phyloP scores from a whole-genome alignment of 2,113 vertebrate species.

The Salvelinus namaycush region DNA sequence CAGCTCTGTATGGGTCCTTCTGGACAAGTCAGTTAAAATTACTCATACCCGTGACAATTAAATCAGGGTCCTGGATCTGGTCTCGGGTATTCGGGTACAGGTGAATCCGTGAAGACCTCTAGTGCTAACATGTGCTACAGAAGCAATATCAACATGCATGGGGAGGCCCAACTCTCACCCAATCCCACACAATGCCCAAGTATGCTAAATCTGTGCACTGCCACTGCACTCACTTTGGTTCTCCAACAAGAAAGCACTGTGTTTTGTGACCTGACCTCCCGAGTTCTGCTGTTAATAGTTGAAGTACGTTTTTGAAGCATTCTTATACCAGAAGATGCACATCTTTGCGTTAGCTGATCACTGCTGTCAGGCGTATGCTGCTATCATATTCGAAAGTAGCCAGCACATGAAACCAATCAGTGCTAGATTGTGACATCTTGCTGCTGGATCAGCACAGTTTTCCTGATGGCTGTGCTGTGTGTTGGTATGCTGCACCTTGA shows the following conservation, averaged over 20 bases:
- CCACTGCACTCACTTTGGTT: constrained; percentile 38
- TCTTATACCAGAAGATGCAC: constrained; percentile 6
- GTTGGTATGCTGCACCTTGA: constrained; percentile 49
- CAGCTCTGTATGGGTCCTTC: no score
- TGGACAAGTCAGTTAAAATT: no score
- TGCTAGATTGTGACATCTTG: constrained; percentile 38
- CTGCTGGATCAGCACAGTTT: constrained; percentile 32
- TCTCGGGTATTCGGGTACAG: no score
- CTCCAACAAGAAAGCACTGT: constrained; percentile 52
- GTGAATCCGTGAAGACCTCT: no score
- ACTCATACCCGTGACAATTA: no score
- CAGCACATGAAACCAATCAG: constrained; percentile 43
- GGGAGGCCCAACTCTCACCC: constrained; percentile 45
- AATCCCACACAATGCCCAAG: constrained; percentile 48
- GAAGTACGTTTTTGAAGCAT: not conserved
- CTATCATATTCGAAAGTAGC: constrained; percentile 53
- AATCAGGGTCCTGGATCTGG: no score
- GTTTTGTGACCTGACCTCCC: constrained; percentile 55
- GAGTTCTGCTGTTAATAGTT: constrained; percentile 34
- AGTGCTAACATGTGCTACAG: constrained; percentile 24
- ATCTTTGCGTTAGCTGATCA: constrained; percentile 30
- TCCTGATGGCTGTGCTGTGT: constrained; percentile 49
- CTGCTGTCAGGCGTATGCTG: no score
- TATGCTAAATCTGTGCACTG: constrained; percentile 30
- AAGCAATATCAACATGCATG: not conserved